phyloP scores from a whole-genome alignment of 2,797 vertebrate genomes.

The Sardinella longiceps region DNA sequence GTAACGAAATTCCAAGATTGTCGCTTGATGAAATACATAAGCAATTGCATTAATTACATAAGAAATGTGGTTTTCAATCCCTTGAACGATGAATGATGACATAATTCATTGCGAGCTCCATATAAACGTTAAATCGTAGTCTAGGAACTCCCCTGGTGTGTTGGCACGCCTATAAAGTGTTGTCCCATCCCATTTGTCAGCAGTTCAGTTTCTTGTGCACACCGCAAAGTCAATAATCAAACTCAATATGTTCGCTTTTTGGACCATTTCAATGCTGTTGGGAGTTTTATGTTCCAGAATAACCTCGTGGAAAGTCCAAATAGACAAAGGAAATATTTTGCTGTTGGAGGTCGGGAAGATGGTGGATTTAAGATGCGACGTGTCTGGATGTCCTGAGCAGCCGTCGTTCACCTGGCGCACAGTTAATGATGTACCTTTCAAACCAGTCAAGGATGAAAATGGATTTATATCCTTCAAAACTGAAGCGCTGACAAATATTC shows the following conservation, averaged over 20 bases:
- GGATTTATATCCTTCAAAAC: not conserved
- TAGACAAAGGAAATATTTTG: not conserved
- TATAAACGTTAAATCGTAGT: not conserved
- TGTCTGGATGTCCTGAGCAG: not conserved
- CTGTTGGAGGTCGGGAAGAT: not conserved
- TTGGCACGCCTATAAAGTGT: not conserved
- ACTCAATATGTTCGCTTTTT: not conserved
- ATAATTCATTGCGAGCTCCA: not conserved
- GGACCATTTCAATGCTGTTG: too few relatives aligned
- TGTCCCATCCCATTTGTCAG: not conserved
- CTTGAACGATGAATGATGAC: not conserved
- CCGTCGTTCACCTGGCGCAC: not conserved
- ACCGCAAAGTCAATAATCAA: not conserved
- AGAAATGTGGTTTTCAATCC: not conserved
- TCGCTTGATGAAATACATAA: not conserved
- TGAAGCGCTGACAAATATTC: not conserved
- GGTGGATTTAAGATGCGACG: constrained; percentile 25
- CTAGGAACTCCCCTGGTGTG: not conserved
- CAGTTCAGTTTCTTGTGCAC: not conserved
- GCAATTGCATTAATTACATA: not conserved
- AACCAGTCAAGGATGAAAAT: not conserved
- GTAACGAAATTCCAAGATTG: not conserved
- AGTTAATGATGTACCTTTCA: not conserved
- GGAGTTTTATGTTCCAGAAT: not conserved
- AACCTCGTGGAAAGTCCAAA: not conserved